Percentiles rank a stretch among this genome's conserved stretches.
These are phyloP conservation scores for Aplidium turbinatum DNA, from an alignment of 23 tunicate species.

Conservation along the genomic window DNA sequence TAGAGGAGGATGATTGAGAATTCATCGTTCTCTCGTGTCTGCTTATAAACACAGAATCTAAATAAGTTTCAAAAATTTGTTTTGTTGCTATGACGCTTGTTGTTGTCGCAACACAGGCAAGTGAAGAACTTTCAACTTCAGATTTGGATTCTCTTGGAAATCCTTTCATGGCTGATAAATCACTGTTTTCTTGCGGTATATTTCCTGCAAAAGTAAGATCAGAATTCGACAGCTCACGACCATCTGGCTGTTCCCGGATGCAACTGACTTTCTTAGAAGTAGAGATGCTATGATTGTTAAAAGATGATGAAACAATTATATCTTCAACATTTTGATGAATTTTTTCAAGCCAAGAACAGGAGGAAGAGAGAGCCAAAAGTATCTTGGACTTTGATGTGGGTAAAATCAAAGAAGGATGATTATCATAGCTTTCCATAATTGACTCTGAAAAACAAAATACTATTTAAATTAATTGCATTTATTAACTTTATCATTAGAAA, in stretches of 20 bases:
- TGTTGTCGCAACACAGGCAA: too few relatives aligned
- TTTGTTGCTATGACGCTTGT: too few relatives aligned
- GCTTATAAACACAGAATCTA: too few relatives aligned
- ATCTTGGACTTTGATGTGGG: conserved; percentile 60
- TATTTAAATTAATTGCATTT: too few relatives aligned
- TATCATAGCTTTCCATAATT: conserved; percentile 83
- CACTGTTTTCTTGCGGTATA: too few relatives aligned
- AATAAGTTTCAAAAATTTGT: too few relatives aligned
- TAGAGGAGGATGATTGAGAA: conserved; percentile 42
- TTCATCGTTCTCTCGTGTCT: too few relatives aligned
- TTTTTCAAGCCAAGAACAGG: conserved; percentile 16
- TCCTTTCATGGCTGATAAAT: too few relatives aligned
- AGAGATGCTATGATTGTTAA: background rate
- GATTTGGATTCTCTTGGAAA: too few relatives aligned
- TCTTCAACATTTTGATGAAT: background rate
- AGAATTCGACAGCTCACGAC: conserved; percentile 18
- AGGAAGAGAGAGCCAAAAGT: conserved; percentile 21
- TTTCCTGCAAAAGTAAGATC: too few relatives aligned
- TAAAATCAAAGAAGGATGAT: conserved; percentile 83
- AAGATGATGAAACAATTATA: background rate
- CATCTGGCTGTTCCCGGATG: conserved; percentile 61
- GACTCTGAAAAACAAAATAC: conserved; percentile 41
- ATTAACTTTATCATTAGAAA: too few relatives aligned
- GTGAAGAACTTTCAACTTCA: too few relatives aligned
- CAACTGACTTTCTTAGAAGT: background rate